A percentile compares a stretch with the other conserved stretches of the same genome.
These are phyloP conservation scores for Branchinecta sandiegonensis DNA, from an alignment of 2,888 invertebrate species.

Conservation along the genomic window DNA sequence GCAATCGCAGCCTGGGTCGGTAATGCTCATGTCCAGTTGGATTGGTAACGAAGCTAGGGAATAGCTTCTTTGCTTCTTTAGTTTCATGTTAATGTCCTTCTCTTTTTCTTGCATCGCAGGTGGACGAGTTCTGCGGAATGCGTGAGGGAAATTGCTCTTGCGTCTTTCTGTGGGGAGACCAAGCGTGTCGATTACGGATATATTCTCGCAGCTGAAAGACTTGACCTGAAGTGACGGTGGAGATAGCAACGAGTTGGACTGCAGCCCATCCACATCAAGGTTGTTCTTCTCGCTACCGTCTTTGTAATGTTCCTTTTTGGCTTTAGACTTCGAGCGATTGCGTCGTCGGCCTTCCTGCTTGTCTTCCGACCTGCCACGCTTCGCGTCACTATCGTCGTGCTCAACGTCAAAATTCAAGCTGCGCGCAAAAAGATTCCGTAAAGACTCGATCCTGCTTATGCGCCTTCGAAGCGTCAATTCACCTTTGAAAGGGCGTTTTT, in stretches of 20 bases:
- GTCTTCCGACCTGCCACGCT: not conserved
- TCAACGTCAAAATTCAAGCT: not conserved
- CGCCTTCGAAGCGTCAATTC: constrained; percentile 24
- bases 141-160: constrained; percentile 29
- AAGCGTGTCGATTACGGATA: constrained; percentile 17
- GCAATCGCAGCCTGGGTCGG: not conserved
- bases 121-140: constrained; percentile 29
- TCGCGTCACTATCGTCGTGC: not conserved
- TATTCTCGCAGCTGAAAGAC: constrained; percentile 19
- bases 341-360: not conserved
- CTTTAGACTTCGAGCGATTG: not conserved
- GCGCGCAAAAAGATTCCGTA: constrained; percentile 39
- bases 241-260: not conserved
- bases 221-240: not conserved
- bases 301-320: too few species aligned
- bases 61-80: constrained; percentile 19
- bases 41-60: constrained; percentile 22
- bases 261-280: not conserved
- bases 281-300: not conserved
- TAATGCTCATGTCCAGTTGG: not conserved
- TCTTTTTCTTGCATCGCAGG: not conserved
- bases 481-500: not conserved
- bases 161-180: not conserved
- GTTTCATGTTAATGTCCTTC: not conserved
- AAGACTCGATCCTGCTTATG: constrained; percentile 42